Evolutionary conservation across 2,113 vertebrate genomes (phyloP).

Genomic region (Dasyurus viverrinus): DNA sequence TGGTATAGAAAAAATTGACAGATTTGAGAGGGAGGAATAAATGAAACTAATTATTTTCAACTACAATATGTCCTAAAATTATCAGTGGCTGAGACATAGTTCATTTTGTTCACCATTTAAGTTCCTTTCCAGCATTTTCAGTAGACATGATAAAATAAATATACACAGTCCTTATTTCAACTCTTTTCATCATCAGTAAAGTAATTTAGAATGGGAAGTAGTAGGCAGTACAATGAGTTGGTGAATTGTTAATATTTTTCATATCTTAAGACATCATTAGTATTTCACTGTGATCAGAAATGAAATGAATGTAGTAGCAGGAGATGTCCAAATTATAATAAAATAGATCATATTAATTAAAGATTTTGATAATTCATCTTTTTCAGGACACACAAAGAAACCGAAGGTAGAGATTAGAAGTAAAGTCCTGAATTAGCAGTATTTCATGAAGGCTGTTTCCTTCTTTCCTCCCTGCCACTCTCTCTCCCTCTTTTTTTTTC

Average conservation of each 20-base stretch:
- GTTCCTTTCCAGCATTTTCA: background rate
- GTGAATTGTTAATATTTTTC: background rate
- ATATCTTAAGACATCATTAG: conserved; percentile 46
- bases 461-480: background rate
- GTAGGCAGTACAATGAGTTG: background rate
- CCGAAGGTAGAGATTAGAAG: background rate
- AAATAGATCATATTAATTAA: conserved; percentile 9
- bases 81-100: background rate
- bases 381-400: conserved; percentile 4
- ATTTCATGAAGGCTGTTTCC: background rate
- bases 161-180: background rate
- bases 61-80: background rate
- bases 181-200: background rate
- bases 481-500: background rate
- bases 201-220: background rate
- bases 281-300: conserved; percentile 6
- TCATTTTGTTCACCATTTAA: background rate
- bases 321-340: conserved; percentile 45
- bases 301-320: conserved; percentile 26
- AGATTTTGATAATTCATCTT: background rate
- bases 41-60: background rate
- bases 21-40: background rate
- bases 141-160: background rate
- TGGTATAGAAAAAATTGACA: background rate
- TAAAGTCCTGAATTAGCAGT: background rate